Evolutionary conservation across 2,113 vertebrate genomes (phyloP).

Genomic region (Hyaena hyaena): DNA sequence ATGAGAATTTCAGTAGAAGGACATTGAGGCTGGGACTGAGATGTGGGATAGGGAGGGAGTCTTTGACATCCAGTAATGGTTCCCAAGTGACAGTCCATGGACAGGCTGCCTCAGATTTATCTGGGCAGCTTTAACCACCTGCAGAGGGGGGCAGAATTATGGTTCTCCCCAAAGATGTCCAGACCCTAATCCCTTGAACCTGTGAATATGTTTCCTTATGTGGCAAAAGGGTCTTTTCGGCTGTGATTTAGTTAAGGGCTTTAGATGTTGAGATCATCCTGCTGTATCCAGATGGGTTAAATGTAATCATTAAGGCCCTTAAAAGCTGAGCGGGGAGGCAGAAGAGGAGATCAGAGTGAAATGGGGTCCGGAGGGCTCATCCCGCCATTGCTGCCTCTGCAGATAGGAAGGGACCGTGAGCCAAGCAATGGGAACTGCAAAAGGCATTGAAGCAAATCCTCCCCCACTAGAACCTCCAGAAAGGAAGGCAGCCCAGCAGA

Average conservation of each 20-base stretch:
- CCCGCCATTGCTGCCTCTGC: background rate
- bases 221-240: background rate
- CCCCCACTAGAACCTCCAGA: background rate
- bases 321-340: background rate
- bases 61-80: background rate
- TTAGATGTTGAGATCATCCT: background rate
- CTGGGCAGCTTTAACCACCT: background rate
- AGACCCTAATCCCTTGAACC: background rate
- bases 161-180: background rate
- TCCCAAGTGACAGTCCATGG: background rate
- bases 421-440: background rate
- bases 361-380: background rate
- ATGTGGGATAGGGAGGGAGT: background rate
- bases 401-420: background rate
- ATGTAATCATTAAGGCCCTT: background rate
- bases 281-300: background rate
- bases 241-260: background rate
- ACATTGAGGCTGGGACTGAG: background rate
- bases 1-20: background rate
- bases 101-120: background rate
- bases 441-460: no score
- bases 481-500: background rate
- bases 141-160: background rate
- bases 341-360: background rate
- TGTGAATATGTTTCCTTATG: background rate